A percentile compares a stretch with the other conserved stretches of the same genome.
Conservation (phyloP, 2,797 vertebrate species). For the Eospalax fontanierii region DNA sequence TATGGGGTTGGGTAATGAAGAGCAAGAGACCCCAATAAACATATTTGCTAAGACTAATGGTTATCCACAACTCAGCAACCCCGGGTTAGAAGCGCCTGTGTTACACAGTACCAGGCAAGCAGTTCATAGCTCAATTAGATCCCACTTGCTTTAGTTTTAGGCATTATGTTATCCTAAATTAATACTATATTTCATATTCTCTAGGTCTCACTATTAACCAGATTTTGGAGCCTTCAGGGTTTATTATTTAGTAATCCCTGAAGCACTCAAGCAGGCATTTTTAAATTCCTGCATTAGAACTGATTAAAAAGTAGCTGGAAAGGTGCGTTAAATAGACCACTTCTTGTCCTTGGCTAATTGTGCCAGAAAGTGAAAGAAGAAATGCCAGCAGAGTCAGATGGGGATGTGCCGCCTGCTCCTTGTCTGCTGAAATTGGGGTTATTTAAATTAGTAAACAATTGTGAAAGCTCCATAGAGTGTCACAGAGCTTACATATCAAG, state of each 20-base stretch:
- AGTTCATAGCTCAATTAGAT: constrained; percentile 78
- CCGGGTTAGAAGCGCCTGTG: constrained; percentile 65
- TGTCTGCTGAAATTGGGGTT: constrained; percentile 28
- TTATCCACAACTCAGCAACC: constrained; percentile 79
- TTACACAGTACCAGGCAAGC: constrained; percentile 71
- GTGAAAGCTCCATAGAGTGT: constrained; percentile 56
- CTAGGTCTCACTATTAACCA: constrained; percentile 76
- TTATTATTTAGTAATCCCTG: constrained; percentile 84
- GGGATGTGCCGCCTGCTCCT: background rate
- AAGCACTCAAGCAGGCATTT: constrained; percentile 79
- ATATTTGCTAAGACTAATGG: constrained; percentile 80
- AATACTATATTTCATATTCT: constrained; percentile 80
- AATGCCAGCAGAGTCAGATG: background rate
- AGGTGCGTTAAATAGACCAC: constrained; percentile 48
- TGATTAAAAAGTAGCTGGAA: constrained; percentile 80
- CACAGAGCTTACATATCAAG: background rate
- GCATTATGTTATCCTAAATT: constrained; percentile 78
- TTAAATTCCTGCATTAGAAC: constrained; percentile 71
- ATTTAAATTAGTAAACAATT: constrained; percentile 63
- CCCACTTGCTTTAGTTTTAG: constrained; percentile 80
- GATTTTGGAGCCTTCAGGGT: constrained; percentile 81
- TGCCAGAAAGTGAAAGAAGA: background rate
- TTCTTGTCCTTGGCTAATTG: constrained; percentile 66
- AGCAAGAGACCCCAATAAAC: constrained; percentile 83
- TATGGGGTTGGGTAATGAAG: constrained; percentile 81